A percentile compares a stretch with the other conserved stretches of the same genome.
phyloP scores from a whole-genome alignment of 1,140 invertebrate genomes.

The Bombus pyrosoma region DNA sequence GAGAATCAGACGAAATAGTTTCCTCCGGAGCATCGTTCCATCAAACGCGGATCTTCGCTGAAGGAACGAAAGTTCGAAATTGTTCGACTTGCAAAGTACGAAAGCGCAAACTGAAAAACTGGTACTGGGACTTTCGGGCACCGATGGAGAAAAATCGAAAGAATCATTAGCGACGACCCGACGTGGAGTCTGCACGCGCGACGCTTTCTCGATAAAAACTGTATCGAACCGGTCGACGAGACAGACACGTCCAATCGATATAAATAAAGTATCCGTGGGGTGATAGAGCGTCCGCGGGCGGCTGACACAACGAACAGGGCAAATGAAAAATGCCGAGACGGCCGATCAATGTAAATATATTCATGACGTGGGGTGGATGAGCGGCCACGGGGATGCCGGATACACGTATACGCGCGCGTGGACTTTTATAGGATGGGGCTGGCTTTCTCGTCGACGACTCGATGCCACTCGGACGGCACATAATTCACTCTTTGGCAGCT shows the following conservation, averaged over 20 bases:
- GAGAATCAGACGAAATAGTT: too few relatives aligned
- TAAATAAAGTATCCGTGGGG: slow-evolving; percentile 73
- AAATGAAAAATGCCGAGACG: slow-evolving; percentile 82
- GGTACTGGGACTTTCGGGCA: too few relatives aligned
- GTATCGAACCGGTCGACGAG: slow-evolving; percentile 50
- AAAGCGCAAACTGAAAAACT: too few relatives aligned
- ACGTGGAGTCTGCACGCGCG: too few relatives aligned
- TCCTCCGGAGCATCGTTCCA: too few relatives aligned
- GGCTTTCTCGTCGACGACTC: slow-evolving; percentile 56
- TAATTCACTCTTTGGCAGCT: slow-evolving; percentile 83
- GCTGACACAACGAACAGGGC: slow-evolving; percentile 70
- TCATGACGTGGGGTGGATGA: slow-evolving; percentile 81
- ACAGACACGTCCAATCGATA: slow-evolving; percentile 66
- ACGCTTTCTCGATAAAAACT: slow-evolving; percentile 52
- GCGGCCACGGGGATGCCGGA: slow-evolving; percentile 68
- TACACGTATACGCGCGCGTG: slow-evolving; percentile 57
- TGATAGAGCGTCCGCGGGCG: slow-evolving; percentile 56
- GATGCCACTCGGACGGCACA: slow-evolving; percentile 79
- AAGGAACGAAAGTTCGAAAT: too few relatives aligned
- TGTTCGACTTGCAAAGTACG: too few relatives aligned
- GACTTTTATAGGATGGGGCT: slow-evolving; percentile 65
- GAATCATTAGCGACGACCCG: slow-evolving; percentile 51
- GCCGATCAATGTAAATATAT: slow-evolving; percentile 83
- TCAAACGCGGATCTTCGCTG: too few relatives aligned
- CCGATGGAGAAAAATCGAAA: slow-evolving; percentile 23